A percentile compares a stretch with the other conserved stretches of the same genome.
These are phyloP conservation scores for Drosophila picticornis DNA, from an alignment of 2,888 invertebrate species.

Conservation along the genomic window DNA sequence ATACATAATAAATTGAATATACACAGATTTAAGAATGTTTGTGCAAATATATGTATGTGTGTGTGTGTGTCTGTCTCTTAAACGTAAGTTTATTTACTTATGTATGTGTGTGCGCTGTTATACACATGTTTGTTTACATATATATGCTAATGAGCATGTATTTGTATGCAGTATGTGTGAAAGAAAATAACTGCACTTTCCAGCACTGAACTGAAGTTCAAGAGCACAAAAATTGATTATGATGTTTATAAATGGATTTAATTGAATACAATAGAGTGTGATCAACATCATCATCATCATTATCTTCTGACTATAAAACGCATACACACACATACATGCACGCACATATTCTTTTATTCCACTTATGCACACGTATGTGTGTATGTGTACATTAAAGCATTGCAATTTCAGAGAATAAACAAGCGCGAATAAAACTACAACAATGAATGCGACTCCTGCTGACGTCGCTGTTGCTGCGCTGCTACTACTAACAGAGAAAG, in stretches of 20 bases:
- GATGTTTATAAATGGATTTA: constrained; percentile 75
- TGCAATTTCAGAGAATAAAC: constrained; percentile 45
- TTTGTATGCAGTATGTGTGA: constrained; percentile 2
- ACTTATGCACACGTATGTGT: constrained; percentile 5
- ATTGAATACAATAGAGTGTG: constrained; percentile 76
- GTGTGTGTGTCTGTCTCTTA: background rate
- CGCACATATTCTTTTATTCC: background rate
- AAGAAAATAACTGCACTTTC: constrained; percentile 59
- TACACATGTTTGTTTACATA: background rate
- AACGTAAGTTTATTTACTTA: constrained; percentile 3
- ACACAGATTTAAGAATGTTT: constrained; percentile 5
- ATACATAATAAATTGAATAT: constrained; percentile 18
- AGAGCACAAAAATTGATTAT: constrained; percentile 76
- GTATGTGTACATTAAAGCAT: constrained; percentile 18
- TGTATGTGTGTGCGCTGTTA: background rate
- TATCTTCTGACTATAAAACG: constrained; percentile 39
- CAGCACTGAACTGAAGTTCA: constrained; percentile 70
- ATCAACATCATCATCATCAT: constrained; percentile 30
- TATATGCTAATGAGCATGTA: background rate
- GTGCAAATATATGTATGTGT: background rate
- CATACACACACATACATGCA: constrained; percentile 29
- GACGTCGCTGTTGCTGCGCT: background rate
- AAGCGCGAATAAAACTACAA: constrained; percentile 33
- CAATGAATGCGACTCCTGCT: constrained; percentile 10
- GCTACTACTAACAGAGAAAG: constrained; percentile 15